A percentile compares a stretch with the other conserved stretches of the same genome.
Evolutionary conservation across 2,888 invertebrate species (phyloP).

Genomic region (Hirudinaria manillensis): DNA sequence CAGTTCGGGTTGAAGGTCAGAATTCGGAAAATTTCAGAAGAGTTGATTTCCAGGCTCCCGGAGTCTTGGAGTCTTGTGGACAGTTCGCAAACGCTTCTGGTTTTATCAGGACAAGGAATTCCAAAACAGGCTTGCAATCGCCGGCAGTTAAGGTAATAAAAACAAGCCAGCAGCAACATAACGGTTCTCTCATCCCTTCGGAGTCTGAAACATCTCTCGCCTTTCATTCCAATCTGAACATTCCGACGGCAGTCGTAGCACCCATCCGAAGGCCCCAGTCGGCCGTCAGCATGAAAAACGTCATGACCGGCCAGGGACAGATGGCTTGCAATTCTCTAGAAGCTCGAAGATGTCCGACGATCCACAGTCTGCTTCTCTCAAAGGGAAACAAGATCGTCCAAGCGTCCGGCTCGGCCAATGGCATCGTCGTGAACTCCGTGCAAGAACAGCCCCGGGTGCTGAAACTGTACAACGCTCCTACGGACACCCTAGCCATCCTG

Average conservation of each 20-base stretch:
- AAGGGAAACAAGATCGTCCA: not conserved
- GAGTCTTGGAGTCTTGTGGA: too few species aligned
- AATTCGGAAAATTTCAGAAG: too few species aligned
- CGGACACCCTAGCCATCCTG: not conserved
- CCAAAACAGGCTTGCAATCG: too few species aligned
- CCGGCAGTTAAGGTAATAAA: too few species aligned
- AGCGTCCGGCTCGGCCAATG: not conserved
- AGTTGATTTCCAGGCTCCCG: too few species aligned
- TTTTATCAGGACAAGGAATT: too few species aligned
- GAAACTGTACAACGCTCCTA: not conserved
- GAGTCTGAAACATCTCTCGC: too few species aligned
- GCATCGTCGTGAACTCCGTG: not conserved
- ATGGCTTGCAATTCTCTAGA: not conserved
- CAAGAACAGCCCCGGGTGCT: not conserved
- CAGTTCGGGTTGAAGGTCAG: too few species aligned
- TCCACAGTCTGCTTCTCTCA: not conserved
- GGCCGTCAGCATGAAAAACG: not conserved
- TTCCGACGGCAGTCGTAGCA: constrained; percentile 29
- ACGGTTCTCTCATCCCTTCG: too few species aligned
- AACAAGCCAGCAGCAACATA: too few species aligned
- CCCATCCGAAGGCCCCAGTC: constrained; percentile 2
- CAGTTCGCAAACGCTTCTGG: too few species aligned
- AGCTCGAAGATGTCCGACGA: not conserved
- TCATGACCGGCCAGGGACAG: not conserved
- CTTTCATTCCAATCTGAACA: not conserved